phyloP scores from a whole-genome alignment of 2,113 vertebrate genomes.

The Cygnus buccinator region DNA sequence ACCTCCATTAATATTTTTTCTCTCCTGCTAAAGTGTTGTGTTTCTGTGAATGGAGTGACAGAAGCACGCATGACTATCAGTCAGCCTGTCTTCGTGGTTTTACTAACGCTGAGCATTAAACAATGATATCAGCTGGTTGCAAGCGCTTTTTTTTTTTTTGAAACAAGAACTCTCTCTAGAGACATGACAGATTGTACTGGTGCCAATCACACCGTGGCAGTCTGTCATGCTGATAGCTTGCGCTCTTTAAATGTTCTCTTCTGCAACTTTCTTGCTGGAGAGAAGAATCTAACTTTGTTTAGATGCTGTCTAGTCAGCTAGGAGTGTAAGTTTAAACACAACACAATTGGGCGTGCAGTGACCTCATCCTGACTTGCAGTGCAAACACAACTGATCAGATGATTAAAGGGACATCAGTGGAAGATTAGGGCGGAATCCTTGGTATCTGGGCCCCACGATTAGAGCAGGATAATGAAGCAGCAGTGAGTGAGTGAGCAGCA shows the following conservation, averaged over 20 bases:
- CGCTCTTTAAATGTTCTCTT: not conserved
- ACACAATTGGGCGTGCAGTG: not conserved
- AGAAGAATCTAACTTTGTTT: not conserved
- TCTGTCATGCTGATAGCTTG: not conserved
- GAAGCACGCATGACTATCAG: not conserved
- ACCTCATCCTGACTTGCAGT: not conserved
- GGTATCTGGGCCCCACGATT: conserved; percentile 29
- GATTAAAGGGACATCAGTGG: conserved; percentile 48
- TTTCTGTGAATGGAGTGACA: not conserved
- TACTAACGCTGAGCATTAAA: not conserved
- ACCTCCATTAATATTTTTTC: not conserved
- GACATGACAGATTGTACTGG: not conserved
- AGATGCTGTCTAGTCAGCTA: not conserved
- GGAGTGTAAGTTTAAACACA: not conserved
- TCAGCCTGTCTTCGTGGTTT: not conserved
- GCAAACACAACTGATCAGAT: not conserved
- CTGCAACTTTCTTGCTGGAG: not conserved
- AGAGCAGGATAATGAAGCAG: conserved; percentile 43
- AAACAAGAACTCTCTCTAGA: not conserved
- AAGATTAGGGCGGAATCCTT: conserved; percentile 59
- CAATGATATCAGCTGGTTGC: not conserved
- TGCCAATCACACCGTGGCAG: not conserved
- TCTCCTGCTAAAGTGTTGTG: not conserved
- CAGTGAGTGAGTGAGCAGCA: conserved; percentile 26
- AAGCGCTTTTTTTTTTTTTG: not conserved